Evolutionary conservation across 2,888 invertebrate genomes (phyloP).

Genomic region (Oligia fasciuncula): DNA sequence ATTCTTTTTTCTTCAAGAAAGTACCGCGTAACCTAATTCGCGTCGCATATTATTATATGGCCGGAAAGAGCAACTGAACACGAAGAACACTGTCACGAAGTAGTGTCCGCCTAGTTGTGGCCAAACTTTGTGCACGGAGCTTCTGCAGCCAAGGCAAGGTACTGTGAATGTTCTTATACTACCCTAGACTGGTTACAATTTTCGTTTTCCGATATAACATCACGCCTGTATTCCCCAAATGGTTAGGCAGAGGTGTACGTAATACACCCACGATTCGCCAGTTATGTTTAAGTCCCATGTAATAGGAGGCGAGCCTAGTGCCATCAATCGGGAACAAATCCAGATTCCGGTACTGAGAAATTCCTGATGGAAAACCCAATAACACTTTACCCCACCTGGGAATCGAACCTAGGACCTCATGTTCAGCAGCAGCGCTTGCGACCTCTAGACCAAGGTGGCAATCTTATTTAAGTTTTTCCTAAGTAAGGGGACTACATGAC

Average conservation of each 20-base stretch:
- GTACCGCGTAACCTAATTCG: not conserved
- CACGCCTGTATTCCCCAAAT: not conserved
- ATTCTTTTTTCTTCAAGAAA: not conserved
- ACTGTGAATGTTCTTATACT: not conserved
- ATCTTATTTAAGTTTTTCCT: not conserved
- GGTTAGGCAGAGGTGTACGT: not conserved
- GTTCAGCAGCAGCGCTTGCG: not conserved
- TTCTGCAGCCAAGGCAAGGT: conserved; percentile 2
- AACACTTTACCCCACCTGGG: not conserved
- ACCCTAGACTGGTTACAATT: not conserved
- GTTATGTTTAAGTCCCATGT: not conserved
- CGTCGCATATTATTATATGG: not conserved
- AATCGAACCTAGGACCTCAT: not conserved
- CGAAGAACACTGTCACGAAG: no score
- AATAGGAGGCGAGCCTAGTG: not conserved
- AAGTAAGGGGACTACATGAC: not conserved
- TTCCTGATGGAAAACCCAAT: not conserved
- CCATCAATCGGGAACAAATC: not conserved
- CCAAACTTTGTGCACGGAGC: not conserved
- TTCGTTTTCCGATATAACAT: not conserved
- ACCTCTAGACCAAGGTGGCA: not conserved
- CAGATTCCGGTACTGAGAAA: not conserved
- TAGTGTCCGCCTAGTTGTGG: no score
- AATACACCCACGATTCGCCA: not conserved
- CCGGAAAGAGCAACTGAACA: not conserved